A percentile compares a stretch with the other conserved stretches of the same genome.
phyloP scores from a whole-genome alignment of 2,113 vertebrate species.

The Opisthocomus hoazin region DNA sequence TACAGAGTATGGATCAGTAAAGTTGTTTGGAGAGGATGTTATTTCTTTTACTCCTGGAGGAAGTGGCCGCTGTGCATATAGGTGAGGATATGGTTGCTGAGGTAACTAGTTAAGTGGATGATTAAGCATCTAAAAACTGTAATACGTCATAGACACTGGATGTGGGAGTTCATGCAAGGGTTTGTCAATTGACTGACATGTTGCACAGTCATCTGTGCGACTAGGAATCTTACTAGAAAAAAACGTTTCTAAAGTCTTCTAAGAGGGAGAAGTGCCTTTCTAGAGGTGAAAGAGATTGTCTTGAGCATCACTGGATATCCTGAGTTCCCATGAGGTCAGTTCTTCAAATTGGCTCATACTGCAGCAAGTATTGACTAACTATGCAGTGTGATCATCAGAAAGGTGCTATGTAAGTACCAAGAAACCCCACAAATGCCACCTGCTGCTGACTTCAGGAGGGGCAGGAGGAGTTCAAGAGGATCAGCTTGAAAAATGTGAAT shows the following conservation, averaged over 20 bases:
- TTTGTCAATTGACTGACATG: neutral
- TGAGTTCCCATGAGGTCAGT: neutral
- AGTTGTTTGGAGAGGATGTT: neutral
- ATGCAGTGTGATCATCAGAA: neutral
- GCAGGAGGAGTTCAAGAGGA: slow-evolving; percentile 61
- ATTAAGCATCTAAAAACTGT: neutral
- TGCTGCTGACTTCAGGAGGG: slow-evolving; percentile 67
- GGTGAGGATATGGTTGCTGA: neutral
- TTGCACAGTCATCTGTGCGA: neutral
- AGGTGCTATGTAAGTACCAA: neutral
- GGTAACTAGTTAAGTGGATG: neutral
- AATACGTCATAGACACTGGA: neutral
- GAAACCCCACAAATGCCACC: slow-evolving; percentile 45
- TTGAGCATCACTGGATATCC: neutral
- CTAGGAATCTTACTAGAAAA: neutral
- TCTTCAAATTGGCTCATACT: neutral
- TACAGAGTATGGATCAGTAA: neutral
- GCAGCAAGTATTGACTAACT: neutral
- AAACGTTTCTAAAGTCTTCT: neutral
- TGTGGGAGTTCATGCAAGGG: neutral
- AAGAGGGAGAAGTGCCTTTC: neutral
- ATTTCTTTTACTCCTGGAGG: neutral
- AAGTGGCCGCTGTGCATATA: neutral
- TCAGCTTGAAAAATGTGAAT: slow-evolving; percentile 58
- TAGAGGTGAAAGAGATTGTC: neutral